These are phyloP conservation scores for Dendrolimus kikuchii DNA, from an alignment of 1,140 invertebrate species.

Conservation along the genomic window DNA sequence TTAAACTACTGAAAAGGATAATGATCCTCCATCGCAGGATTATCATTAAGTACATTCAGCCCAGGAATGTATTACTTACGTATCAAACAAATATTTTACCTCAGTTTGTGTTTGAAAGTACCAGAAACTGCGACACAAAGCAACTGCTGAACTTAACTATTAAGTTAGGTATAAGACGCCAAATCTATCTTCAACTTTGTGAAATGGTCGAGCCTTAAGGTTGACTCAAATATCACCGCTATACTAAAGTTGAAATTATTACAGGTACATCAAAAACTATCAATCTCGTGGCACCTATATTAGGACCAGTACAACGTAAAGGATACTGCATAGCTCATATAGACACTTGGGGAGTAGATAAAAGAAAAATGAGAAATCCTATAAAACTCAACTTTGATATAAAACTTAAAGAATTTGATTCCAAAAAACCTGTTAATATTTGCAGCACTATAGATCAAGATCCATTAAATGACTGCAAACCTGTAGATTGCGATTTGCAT, in stretches of 20 bases:
- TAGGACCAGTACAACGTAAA: conserved; percentile 34
- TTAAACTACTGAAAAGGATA: no score
- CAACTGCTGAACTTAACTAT: no score
- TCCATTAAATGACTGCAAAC: conserved; percentile 66
- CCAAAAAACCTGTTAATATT: conserved; percentile 19
- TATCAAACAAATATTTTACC: no score
- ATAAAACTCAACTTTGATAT: conserved; percentile 48
- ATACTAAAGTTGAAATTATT: conserved; percentile 5
- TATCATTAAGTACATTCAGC: no score
- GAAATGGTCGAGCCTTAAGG: no score
- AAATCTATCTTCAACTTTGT: no score
- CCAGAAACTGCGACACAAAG: no score
- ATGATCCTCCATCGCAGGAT: no score
- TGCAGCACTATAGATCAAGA: conserved; percentile 66
- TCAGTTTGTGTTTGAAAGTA: no score
- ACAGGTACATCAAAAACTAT: conserved; percentile 35
- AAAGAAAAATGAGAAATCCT: conserved; percentile 26
- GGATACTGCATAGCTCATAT: conserved; percentile 41
- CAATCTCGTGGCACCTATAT: conserved; percentile 36
- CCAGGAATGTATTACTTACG: no score
- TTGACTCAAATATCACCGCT: no score
- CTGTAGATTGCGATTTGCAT: conserved; percentile 70
- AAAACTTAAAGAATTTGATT: conserved; percentile 14
- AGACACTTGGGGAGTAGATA: conserved; percentile 28
- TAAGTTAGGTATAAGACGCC: no score